Conservation (phyloP, 2,888 invertebrate genomes). For the Eucera pruinosa region DNA sequence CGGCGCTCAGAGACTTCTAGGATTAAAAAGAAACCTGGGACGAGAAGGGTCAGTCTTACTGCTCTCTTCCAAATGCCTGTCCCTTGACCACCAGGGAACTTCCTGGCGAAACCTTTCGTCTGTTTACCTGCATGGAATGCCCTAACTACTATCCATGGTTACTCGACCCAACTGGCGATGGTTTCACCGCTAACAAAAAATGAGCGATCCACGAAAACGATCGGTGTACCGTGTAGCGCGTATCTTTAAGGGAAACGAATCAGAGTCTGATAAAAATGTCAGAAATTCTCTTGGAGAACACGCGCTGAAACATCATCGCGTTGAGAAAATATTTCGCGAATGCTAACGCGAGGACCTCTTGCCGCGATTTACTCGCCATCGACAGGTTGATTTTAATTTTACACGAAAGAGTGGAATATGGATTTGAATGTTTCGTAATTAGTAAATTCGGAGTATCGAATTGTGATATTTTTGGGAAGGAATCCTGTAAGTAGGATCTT, state of each 20-base stretch:
- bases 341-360: background rate
- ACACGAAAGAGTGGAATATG: no score
- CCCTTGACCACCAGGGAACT: conserved; percentile 95
- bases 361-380: background rate
- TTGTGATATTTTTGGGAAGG: conserved; percentile 8
- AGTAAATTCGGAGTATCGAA: no score
- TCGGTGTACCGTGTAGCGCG: conserved; percentile 39
- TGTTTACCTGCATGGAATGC: conserved; percentile 98
- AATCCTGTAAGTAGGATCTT: background rate
- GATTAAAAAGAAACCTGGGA: conserved; percentile 98
- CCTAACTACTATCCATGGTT: conserved; percentile 98
- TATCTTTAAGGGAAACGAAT: conserved; percentile 1
- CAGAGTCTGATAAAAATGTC: background rate
- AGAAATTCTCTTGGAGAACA: background rate
- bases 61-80: conserved; percentile 96
- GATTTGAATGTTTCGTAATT: no score
- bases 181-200: conserved; percentile 93
- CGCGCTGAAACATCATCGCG: conserved; percentile 16
- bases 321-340: conserved; percentile 48
- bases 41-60: conserved; percentile 96
- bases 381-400: no score
- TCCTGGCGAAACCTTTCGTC: conserved; percentile 95
- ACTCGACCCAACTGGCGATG: conserved; percentile 97
- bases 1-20: conserved; percentile 94
- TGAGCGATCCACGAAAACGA: conserved; percentile 82